These are phyloP conservation scores for Entelurus aequoreus DNA, from an alignment of 2,113 vertebrate species.

Conservation along the genomic window DNA sequence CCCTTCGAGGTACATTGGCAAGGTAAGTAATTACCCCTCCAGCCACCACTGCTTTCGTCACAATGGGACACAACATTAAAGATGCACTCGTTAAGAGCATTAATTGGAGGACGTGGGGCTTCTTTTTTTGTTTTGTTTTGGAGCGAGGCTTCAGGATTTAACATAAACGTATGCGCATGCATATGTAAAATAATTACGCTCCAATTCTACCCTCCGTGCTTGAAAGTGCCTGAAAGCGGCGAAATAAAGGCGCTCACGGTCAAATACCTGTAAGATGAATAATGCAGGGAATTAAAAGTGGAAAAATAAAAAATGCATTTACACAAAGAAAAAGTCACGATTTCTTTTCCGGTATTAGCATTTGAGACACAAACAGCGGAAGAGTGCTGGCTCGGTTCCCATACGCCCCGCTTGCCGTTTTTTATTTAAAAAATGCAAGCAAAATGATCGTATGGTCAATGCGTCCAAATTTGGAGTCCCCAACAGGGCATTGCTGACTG, in stretches of 20 bases:
- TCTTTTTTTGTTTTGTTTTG: constrained; percentile 16
- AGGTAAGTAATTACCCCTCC: constrained; percentile 71
- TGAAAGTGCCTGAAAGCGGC: constrained; percentile 13
- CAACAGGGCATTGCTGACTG: too few relatives aligned
- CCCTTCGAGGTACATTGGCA: constrained; percentile 70
- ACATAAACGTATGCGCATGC: constrained; percentile 31
- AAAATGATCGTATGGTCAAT: too few relatives aligned
- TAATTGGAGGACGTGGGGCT: constrained; percentile 63
- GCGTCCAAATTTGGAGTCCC: too few relatives aligned
- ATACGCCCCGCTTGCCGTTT: too few relatives aligned
- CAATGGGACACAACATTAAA: constrained; percentile 63
- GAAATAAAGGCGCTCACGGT: constrained; percentile 14
- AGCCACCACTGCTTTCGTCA: constrained; percentile 66
- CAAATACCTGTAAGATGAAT: constrained; percentile 29
- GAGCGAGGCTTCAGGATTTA: constrained; percentile 27
- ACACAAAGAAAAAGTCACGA: neutral
- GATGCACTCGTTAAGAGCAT: constrained; percentile 71
- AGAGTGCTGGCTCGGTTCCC: too few relatives aligned
- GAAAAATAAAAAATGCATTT: neutral
- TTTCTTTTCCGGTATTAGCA: too few relatives aligned
- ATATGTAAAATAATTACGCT: constrained; percentile 32
- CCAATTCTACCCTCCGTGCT: constrained; percentile 13
- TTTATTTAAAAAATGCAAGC: too few relatives aligned
- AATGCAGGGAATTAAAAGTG: constrained; percentile 39
- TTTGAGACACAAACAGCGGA: too few relatives aligned